Percentiles rank a stretch among this genome's conserved stretches.
Evolutionary conservation across 2,888 invertebrate species (phyloP).

Genomic region (Noctua fimbriata): DNA sequence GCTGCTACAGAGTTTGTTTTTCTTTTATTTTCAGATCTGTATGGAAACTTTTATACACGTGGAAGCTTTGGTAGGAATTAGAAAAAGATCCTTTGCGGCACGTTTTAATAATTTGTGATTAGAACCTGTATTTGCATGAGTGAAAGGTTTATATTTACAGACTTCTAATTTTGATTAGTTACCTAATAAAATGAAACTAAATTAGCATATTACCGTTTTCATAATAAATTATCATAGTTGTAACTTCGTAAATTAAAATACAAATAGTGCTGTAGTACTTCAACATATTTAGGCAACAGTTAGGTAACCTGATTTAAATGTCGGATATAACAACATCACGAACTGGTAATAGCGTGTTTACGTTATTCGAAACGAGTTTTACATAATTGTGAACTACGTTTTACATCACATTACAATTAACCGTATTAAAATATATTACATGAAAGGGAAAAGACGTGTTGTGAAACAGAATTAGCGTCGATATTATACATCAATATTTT

Average conservation of each 20-base stretch:
- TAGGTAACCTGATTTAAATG: conserved; percentile 26
- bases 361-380: conserved; percentile 42
- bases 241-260: neutral
- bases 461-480: conserved; percentile 47
- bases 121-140: neutral
- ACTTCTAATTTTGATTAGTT: neutral
- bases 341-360: conserved; percentile 48
- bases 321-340: conserved; percentile 32
- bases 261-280: conserved; percentile 15
- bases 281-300: conserved; percentile 14
- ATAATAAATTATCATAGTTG: neutral
- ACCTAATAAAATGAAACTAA: neutral
- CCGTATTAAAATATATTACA: conserved; percentile 37
- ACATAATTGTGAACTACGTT: conserved; percentile 32
- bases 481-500: conserved; percentile 61
- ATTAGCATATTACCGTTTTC: neutral
- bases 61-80: conserved; percentile 4
- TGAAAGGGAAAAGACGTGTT: conserved; percentile 48
- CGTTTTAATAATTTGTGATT: conserved; percentile 5
- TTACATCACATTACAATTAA: conserved; percentile 26
- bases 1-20: conserved; percentile 20
- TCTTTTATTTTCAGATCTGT: conserved; percentile 31
- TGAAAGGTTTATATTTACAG: neutral
- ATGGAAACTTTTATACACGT: conserved; percentile 19
- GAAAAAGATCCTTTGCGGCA: conserved; percentile 1